Conservation (phyloP, 2,888 invertebrate genomes). For the Ferrisia virgata region DNA sequence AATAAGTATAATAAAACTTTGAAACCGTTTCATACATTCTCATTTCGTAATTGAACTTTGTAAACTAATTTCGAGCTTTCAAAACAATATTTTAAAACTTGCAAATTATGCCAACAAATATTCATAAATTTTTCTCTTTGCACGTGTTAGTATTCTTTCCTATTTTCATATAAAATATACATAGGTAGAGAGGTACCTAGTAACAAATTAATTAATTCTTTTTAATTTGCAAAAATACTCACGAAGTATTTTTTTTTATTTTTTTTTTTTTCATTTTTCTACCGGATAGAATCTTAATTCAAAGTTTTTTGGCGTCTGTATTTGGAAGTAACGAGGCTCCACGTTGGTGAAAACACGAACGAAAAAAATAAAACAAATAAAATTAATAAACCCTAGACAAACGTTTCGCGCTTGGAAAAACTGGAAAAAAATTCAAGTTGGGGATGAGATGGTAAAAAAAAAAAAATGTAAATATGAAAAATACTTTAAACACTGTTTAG, state of each 20-base stretch:
- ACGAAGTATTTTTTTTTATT: neutral
- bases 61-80: too few species aligned
- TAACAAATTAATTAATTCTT: neutral
- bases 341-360: neutral
- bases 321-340: neutral
- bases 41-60: too few species aligned
- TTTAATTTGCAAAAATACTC: neutral
- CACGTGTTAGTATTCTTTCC: too few species aligned
- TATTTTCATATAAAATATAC: too few species aligned
- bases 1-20: too few species aligned
- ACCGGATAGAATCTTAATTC: neutral
- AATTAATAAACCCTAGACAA: neutral
- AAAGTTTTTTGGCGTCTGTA: neutral
- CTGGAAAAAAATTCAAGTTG: neutral
- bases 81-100: too few species aligned
- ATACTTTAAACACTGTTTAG: constrained; percentile 30
- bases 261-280: too few species aligned
- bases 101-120: too few species aligned
- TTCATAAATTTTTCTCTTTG: neutral
- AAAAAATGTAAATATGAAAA: constrained; percentile 17
- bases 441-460: too few species aligned
- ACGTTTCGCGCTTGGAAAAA: neutral
- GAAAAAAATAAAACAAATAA: neutral
- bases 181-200: too few species aligned
- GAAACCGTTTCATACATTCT: too few species aligned